Percentiles rank a stretch among this genome's conserved stretches.
These are phyloP conservation scores for Arrhopalites spinosus DNA, from an alignment of 2,888 invertebrate genomes.

Conservation along the genomic window DNA sequence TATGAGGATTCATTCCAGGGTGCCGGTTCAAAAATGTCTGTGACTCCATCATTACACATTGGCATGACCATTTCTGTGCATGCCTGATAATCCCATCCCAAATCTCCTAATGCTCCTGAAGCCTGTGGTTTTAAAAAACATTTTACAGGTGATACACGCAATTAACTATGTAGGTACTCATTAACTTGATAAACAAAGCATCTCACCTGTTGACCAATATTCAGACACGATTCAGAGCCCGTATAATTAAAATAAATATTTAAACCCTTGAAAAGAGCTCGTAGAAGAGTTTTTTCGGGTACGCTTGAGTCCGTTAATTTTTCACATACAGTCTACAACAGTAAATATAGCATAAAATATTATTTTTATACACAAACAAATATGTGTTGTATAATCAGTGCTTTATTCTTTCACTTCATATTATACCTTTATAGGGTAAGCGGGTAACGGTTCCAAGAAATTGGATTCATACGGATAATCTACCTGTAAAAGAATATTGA, in stretches of 20 bases:
- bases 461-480: constrained; percentile 90
- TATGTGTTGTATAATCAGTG: background rate
- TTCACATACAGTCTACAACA: constrained; percentile 63
- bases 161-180: too few relatives aligned
- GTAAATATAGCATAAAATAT: background rate
- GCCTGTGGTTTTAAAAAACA: too few relatives aligned
- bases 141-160: too few relatives aligned
- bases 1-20: constrained; percentile 75
- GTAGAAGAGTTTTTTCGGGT: constrained; percentile 64
- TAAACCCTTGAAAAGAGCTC: constrained; percentile 70
- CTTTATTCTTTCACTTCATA: background rate
- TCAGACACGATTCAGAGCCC: constrained; percentile 71
- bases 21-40: constrained; percentile 81
- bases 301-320: constrained; percentile 61
- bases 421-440: constrained; percentile 74
- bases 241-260: constrained; percentile 83
- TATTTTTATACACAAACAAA: background rate
- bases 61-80: constrained; percentile 72
- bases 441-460: constrained; percentile 83
- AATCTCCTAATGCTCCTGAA: constrained; percentile 67
- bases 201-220: constrained; percentile 63
- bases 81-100: constrained; percentile 84
- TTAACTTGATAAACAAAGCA: too few relatives aligned
- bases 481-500: too few relatives aligned
- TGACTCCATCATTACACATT: constrained; percentile 75